phyloP scores from a whole-genome alignment of 2,888 invertebrate genomes.

The Synanthedon andrenaeformis region DNA sequence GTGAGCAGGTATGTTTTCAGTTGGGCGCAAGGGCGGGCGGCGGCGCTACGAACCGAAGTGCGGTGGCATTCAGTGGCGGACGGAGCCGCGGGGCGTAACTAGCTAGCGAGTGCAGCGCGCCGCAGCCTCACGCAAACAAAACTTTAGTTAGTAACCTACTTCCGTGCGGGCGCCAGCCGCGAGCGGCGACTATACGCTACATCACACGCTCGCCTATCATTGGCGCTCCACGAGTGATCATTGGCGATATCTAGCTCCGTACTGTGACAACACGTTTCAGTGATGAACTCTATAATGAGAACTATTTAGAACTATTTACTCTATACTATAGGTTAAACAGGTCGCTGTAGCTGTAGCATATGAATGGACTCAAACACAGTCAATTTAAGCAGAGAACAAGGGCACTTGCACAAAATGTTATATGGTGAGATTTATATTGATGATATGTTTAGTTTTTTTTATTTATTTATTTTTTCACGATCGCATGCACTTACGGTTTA shows the following conservation, averaged over 20 bases:
- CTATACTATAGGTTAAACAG: background rate
- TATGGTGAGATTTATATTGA: constrained; percentile 55
- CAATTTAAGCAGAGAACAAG: constrained; percentile 39
- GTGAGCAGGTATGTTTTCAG: constrained; percentile 12
- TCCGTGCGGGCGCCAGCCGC: constrained; percentile 68
- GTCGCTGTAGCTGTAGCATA: constrained; percentile 24
- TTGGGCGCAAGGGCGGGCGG: constrained; percentile 37
- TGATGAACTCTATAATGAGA: constrained; percentile 52
- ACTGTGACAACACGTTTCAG: constrained; percentile 31
- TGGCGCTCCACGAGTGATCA: constrained; percentile 8
- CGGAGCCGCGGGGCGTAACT: constrained; percentile 35
- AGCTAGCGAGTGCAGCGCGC: constrained; percentile 49
- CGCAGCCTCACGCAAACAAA: constrained; percentile 71
- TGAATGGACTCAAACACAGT: constrained; percentile 55
- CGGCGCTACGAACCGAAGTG: constrained; percentile 32
- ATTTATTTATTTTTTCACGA: constrained; percentile 41
- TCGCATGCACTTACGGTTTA: constrained; percentile 48
- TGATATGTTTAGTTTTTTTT: constrained; percentile 42
- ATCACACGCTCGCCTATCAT: constrained; percentile 19
- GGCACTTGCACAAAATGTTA: constrained; percentile 60
- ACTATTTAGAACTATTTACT: constrained; percentile 22
- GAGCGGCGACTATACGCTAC: constrained; percentile 39
- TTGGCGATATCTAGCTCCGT: no score
- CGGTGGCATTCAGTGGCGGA: constrained; percentile 15
- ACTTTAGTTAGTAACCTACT: constrained; percentile 71